phyloP scores from a whole-genome alignment of 2,797 vertebrate species.

The Myotis findleyi region DNA sequence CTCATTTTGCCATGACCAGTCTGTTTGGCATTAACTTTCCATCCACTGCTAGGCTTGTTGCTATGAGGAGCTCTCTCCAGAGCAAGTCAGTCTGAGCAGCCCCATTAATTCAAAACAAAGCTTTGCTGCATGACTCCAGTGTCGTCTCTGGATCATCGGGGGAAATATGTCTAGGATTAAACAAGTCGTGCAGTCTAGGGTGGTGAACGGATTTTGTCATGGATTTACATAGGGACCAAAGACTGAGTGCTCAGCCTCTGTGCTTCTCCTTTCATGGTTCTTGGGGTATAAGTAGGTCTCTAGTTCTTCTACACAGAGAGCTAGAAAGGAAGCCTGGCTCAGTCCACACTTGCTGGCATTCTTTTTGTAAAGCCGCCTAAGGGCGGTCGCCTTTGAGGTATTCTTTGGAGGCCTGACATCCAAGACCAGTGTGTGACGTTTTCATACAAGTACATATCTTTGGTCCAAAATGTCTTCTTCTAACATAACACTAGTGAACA shows the following conservation, averaged over 20 bases:
- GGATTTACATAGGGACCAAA: slow-evolving; percentile 56
- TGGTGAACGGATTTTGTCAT: slow-evolving; percentile 7
- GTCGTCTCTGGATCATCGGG: not conserved
- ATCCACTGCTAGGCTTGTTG: not conserved
- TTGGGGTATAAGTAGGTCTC: not conserved
- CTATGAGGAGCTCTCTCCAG: not conserved
- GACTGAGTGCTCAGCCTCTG: slow-evolving; percentile 20
- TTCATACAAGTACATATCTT: slow-evolving; percentile 10
- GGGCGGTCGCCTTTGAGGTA: slow-evolving; percentile 30
- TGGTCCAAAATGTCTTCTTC: slow-evolving; percentile 60
- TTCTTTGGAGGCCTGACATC: slow-evolving; percentile 49
- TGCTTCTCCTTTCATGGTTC: slow-evolving; percentile 1
- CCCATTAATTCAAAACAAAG: not conserved
- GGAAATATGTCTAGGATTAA: not conserved
- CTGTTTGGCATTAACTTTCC: not conserved
- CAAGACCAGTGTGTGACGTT: not conserved
- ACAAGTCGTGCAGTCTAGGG: not conserved
- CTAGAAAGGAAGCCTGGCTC: not conserved
- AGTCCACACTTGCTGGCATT: not conserved
- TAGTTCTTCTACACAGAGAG: not conserved
- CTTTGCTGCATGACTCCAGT: not conserved
- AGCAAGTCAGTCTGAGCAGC: not conserved
- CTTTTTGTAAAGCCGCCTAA: not conserved
- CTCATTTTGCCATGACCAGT: not conserved
- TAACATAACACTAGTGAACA: slow-evolving; percentile 19